phyloP scores from a whole-genome alignment of 2,797 vertebrate genomes.

The Carduelis carduelis region DNA sequence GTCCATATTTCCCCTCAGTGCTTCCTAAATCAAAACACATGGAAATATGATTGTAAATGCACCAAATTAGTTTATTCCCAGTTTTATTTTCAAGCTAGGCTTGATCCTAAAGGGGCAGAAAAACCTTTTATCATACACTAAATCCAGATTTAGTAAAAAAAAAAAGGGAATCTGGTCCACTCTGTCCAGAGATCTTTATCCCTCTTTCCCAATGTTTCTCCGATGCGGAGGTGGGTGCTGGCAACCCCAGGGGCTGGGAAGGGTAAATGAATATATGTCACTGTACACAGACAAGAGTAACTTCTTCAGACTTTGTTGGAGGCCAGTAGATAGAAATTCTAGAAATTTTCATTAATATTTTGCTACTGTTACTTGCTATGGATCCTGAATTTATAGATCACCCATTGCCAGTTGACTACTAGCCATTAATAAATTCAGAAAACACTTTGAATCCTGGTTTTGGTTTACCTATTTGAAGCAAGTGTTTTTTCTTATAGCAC shows the following conservation, averaged over 20 bases:
- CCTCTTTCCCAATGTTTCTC: background rate
- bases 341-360: background rate
- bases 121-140: background rate
- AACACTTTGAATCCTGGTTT: background rate
- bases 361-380: background rate
- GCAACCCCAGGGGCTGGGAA: background rate
- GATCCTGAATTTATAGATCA: background rate
- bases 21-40: background rate
- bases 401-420: background rate
- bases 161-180: fast-evolving
- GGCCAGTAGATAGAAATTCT: background rate
- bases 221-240: fast-evolving
- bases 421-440: background rate
- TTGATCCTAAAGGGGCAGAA: background rate
- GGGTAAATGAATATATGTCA: fast-evolving
- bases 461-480: background rate
- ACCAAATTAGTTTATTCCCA: background rate
- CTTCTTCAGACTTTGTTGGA: background rate
- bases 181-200: background rate
- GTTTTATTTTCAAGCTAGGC: background rate
- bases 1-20: background rate
- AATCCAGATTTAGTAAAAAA: background rate
- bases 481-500: background rate
- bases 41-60: background rate
- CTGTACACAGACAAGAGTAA: fast-evolving